Base-by-base conservation (phyloP, 1,140 invertebrate species). In the Cardiocondyla obscurior region DNA sequence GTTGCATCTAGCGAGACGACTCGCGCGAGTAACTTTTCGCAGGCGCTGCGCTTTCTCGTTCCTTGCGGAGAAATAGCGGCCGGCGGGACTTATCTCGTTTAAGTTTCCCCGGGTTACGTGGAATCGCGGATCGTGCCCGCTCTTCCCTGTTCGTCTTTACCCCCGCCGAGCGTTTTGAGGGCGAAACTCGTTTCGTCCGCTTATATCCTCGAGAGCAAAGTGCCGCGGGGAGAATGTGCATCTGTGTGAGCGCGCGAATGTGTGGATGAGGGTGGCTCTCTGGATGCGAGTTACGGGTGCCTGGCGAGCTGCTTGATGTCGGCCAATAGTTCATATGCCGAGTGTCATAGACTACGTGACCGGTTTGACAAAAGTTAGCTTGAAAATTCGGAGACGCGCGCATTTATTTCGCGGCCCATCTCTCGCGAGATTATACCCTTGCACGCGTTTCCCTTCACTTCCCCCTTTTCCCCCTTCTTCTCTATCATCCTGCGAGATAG, bases 291-390 rank as follows among this genome's bases (percentile, higher is more conserved):
- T 73, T 82, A 69, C 82, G 44, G 84, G 76, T 55, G 85, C 82
- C 65, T 74, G 84, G 57, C 70, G 85, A 72, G 64, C 51, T 72
- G 69, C 83, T 88, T 85, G 83, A 90, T 90, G 86, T 86, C 83
- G 85, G 84, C 85, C 85, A 90, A 91, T 91, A 90, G 90, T 91
- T 91, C 83, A 85, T 90, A 89, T 88, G 83, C 86, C 84, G 88
- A 88, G 83, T 90, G 89, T 90, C 90, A 84, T 82, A 67, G 60
- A 73, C 69, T 86, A 89, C 89, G 90, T 90, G 90, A 86, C 85
- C 73, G 67, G 84, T 82, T 77, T 90, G 81, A 87, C 86, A 89
- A 91, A 85, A 79, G 82, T 69, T 84, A 25, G n/a, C 39, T 90
- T 82, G 85, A 90, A 89, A 90, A 90, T 88, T 88, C 73, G 81